Evolutionary conservation across 2,797 vertebrate genomes (phyloP), one percentile per base, ranked within the genome.

Genomic region (Acestrorhynchus altus): DNA sequence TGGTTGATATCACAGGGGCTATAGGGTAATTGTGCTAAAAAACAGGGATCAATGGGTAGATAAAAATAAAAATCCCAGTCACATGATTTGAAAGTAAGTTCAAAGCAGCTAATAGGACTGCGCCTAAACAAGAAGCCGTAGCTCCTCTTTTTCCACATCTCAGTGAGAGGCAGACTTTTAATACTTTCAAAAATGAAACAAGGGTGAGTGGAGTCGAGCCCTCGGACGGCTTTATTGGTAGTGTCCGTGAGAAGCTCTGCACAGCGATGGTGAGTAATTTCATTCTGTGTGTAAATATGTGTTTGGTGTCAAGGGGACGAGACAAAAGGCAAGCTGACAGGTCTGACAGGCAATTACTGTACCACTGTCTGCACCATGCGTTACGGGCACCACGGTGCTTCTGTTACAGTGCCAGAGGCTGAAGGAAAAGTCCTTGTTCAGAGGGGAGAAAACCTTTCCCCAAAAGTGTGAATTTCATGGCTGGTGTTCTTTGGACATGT

Each of bases 321-420:
- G 63, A 86, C 39, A 88, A 86, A 87, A 85, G 81, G 75, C 81
- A 61, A 44, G 72, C 78, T 54, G 89, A 91, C 89, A 90, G 84
- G 76, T 83, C 85, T 90, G 91, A 92, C 92, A 93, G 88, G 88
- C 90, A 91, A 93, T 93, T 92, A 92, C 85, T 77, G 77, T 88
- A 90, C 85, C 82, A 69, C 82, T 84, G 81, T 82, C 81, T 80
- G 82, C 81, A 81, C 66, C 31, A 79, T 76, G 82, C 51, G 57
- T 68, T 47, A 89, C 74, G 82, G 84, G 86, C 82, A 83, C 64
- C 22, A 71, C 70, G 68, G 49, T 44, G 22, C 35, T 40, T 35
- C 59, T 40, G 59, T 16, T 39, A 20, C 59, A n/a, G 59, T 15
- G 18, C 28, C 65, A 46, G 46, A 26, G 65, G 2, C 44, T 44